Base-by-base conservation (phyloP, 2,797 vertebrate species). In the Holocentrus rufus region DNA sequence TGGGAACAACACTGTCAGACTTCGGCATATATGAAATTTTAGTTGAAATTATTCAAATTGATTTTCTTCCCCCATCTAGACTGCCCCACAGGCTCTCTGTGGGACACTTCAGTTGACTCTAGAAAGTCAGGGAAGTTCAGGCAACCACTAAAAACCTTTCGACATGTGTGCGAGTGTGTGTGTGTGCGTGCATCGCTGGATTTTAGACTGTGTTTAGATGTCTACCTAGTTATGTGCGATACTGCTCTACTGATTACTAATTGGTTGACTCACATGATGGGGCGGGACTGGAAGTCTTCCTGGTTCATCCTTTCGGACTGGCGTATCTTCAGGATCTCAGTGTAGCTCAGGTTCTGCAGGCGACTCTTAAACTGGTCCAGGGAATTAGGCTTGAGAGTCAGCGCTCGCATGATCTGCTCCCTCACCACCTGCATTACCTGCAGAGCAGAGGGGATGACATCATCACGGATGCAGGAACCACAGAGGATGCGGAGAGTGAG, bases 261-360 rank as follows among this genome's bases (percentile, higher is more conserved):
- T 7, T 18, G 55, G 53, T 34, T 14, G 20, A 96, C 98, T 96
- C 88, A 99, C 98, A 99, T 86, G 87, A 99, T 99, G 2, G 98
- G 98, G 86, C 97, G 96, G 90, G 98, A 99, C 92, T 99, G 97
- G 91, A 98, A 99, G 90, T 99, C 98, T 87, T 99, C 98, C 88
- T 99, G 98, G 93, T 98, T 99, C 98, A 99, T 99, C 91, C 98
- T 99, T 91, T 99, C 98, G 0, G 98, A 99, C 91, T 99, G 98
- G 77, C 98, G 97, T 80, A 99, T 97, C 94, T 99, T 99, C 91
- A 99, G 94, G 92, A 99, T 99, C 94, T 99, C 98, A 0, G 98
- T 97, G 93, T 99, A 99, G 93, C 97, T 98, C 92, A 99, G 95
- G 90, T 97, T 99, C 90, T 99, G 98, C 83, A 99, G 95, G 92